Evolutionary conservation across 2,113 vertebrate species (phyloP).

Genomic region (Neotoma lepida): DNA sequence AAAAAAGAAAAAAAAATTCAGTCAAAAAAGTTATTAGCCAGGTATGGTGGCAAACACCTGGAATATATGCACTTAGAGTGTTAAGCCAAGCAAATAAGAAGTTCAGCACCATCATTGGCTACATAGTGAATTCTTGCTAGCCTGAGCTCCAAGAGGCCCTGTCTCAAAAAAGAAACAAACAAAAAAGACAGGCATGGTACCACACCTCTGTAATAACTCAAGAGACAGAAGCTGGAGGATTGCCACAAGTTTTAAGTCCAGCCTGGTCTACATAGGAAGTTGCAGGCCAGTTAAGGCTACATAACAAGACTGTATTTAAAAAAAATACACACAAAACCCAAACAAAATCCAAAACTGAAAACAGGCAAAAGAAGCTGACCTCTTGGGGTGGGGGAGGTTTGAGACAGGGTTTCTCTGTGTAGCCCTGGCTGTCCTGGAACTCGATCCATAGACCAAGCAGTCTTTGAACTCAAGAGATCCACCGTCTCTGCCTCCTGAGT

Average conservation of each 20-base stretch:
- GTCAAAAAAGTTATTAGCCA: background rate
- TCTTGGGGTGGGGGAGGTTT: background rate
- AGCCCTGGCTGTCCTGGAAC: background rate
- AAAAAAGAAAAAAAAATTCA: background rate
- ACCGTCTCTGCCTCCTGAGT: background rate
- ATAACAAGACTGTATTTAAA: background rate
- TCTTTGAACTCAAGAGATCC: background rate
- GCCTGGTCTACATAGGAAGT: background rate
- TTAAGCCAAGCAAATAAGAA: background rate
- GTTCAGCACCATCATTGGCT: background rate
- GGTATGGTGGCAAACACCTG: background rate
- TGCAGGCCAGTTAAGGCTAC: background rate
- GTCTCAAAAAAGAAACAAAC: background rate
- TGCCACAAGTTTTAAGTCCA: background rate
- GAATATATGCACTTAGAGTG: background rate
- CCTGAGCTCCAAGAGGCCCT: background rate
- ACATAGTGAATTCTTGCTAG: background rate
- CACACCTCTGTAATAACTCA: background rate
- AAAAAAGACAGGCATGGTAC: background rate
- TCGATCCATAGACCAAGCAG: background rate
- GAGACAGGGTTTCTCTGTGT: constrained; percentile 45
- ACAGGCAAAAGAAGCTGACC: background rate
- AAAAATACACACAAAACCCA: background rate
- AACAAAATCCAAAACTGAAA: background rate
- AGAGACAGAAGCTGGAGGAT: background rate